Evolutionary conservation across 1,140 invertebrate genomes (phyloP).

Genomic region (Anagrus nilaparvatae): DNA sequence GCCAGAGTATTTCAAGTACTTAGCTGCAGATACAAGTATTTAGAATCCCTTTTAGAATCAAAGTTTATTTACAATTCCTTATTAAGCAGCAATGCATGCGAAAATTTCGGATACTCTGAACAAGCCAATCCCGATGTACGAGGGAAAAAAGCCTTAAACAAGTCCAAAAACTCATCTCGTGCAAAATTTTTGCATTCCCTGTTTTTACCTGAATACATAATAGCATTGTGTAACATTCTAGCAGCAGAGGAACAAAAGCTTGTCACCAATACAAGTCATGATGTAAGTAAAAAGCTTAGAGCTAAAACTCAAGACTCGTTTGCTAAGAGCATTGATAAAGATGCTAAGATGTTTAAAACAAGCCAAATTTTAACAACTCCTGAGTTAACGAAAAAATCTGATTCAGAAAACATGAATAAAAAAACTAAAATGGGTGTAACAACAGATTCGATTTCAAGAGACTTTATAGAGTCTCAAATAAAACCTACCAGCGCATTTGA

Average conservation of each 20-base stretch:
- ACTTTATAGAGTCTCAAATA: too few species aligned
- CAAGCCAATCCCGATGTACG: neutral
- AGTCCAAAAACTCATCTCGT: slow-evolving; percentile 12
- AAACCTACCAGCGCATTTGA: too few species aligned
- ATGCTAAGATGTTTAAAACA: too few species aligned
- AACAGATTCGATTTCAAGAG: too few species aligned
- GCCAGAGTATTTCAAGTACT: slow-evolving; percentile 54
- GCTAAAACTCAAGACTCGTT: too few species aligned
- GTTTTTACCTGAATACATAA: slow-evolving; percentile 55
- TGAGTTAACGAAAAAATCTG: too few species aligned
- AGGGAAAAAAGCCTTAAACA: neutral
- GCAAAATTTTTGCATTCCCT: slow-evolving; percentile 45
- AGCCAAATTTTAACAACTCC: too few species aligned
- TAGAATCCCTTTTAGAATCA: slow-evolving; percentile 46
- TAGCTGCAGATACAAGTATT: slow-evolving; percentile 49
- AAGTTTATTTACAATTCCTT: slow-evolving; percentile 40
- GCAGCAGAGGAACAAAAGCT: slow-evolving; percentile 48
- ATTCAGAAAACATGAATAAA: too few species aligned
- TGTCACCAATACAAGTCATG: slow-evolving; percentile 4
- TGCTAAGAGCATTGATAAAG: too few species aligned
- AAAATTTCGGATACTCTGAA: neutral
- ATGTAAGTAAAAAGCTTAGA: too few species aligned
- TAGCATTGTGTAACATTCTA: slow-evolving; percentile 65
- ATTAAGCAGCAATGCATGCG: slow-evolving; percentile 6
- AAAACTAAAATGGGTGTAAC: too few species aligned